Evolutionary conservation across 2,888 invertebrate genomes (phyloP).

Genomic region (Itoplectis maculator): DNA sequence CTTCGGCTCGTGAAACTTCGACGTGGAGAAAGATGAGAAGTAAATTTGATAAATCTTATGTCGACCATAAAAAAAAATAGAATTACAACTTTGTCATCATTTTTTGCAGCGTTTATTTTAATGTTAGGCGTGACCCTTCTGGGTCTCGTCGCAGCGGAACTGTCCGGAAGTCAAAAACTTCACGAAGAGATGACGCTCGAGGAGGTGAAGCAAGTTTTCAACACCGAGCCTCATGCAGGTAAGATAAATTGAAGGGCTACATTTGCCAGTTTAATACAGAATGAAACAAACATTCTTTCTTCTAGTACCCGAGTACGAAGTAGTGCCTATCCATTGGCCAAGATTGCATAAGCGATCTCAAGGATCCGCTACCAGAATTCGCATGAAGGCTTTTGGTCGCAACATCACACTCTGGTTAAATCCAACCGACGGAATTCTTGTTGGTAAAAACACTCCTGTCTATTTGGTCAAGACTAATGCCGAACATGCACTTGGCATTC

Average conservation of each 20-base stretch:
- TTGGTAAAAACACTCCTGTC: constrained; percentile 59
- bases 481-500: background rate
- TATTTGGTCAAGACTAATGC: constrained; percentile 17
- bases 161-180: constrained; percentile 7
- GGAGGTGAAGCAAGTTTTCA: constrained; percentile 39
- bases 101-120: background rate
- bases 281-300: background rate
- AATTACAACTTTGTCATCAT: background rate
- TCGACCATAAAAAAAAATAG: background rate
- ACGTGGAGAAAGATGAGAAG: constrained; percentile 2
- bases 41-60: constrained; percentile 2
- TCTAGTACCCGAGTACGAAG: constrained; percentile 61
- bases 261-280: background rate
- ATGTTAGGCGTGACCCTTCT: constrained; percentile 13
- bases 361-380: constrained; percentile 23
- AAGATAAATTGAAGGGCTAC: background rate
- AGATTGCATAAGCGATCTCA: constrained; percentile 47
- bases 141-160: background rate
- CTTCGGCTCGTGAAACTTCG: background rate
- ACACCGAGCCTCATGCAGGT: constrained; percentile 19
- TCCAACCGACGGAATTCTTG: constrained; percentile 59
- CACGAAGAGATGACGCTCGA: constrained; percentile 38
- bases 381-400: constrained; percentile 61
- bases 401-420: constrained; percentile 56
- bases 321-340: constrained; percentile 55